Base-by-base conservation (phyloP, 1,140 invertebrate genomes). In the Cyclina sinensis region DNA sequence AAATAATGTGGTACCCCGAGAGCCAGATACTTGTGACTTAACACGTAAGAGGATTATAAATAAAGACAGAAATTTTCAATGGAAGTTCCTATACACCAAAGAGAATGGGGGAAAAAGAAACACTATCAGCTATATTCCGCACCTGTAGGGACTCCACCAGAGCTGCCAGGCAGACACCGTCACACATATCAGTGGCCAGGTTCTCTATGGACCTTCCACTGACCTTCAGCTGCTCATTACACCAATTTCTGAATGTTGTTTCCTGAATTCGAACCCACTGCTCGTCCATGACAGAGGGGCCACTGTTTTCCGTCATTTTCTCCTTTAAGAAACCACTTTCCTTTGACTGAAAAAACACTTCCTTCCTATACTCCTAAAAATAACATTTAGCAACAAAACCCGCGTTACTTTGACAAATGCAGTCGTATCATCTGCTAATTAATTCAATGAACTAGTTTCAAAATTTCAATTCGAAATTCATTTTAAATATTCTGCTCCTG, bases 191-290 rank as follows among this genome's bases (percentile, higher is more conserved):
- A 82, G 97, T 97, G 18, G 57, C n/a, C 30, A 88, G 43, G 35
- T 83, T 83, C 21, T 39, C 70, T 14, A 88, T 0, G 97, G 97
- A 81, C 99, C 98, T 21, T 97, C 78, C 81, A 62, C 78, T 35
- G 1, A 70, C 46, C 43, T 89, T 86, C 21, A 99, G 95, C 92
- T 99, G 98, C 95, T 99, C 98, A 95, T 99, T 99, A 90, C 99
- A 98, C 99, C 99, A 99, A 96, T 99, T 99, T 85, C 97, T 97
- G 95, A 99, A 99, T 0, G 99, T 99, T 94, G 99, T 99, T 39
- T 98, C 97, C 96, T 99, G 99, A 90, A 99, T 99, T 94, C 98
- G 98, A 51, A 99, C 98, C 95, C 95, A 95, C 76, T 92, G 80
- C 24, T 91, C 94, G 24, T 82, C 85, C 59, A 1, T 48, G 32